Percentiles rank a stretch among this genome's conserved stretches.
Conservation (phyloP, 2,113 vertebrate genomes). For the Brienomyrus brachyistius region DNA sequence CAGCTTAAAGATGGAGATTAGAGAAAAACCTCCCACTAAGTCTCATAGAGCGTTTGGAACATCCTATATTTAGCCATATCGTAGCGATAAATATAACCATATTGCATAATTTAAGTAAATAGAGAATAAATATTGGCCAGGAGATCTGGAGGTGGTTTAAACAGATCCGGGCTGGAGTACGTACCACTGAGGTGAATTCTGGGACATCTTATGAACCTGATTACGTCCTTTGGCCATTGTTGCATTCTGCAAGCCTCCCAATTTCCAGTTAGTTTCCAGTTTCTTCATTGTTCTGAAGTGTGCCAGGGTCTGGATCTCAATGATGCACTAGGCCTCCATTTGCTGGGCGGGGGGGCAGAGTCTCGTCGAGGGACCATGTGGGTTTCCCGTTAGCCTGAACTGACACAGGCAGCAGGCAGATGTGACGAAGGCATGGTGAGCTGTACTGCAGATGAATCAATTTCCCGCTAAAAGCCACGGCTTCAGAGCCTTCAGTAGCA, state of each 20-base stretch:
- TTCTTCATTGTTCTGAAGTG: background rate
- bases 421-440: background rate
- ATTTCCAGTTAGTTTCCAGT: background rate
- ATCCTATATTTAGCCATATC: conserved; percentile 96
- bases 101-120: conserved; percentile 94
- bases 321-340: background rate
- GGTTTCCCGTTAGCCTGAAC: background rate
- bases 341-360: background rate
- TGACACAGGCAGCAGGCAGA: background rate
- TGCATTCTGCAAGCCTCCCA: background rate
- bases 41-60: conserved; percentile 77
- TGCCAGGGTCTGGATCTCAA: background rate
- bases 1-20: conserved; percentile 97
- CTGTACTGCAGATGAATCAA: background rate
- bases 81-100: conserved; percentile 92
- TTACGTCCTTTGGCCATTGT: background rate
- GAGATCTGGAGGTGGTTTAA: conserved; percentile 81
- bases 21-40: conserved; percentile 96
- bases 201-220: conserved; percentile 54
- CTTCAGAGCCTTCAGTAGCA: background rate
- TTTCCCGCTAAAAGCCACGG: background rate
- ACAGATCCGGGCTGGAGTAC: conserved; percentile 71
- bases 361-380: background rate
- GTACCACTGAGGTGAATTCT: conserved; percentile 65
- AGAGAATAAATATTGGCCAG: conserved; percentile 91